A percentile compares a stretch with the other conserved stretches of the same genome.
Conservation (phyloP, 2,113 vertebrate species). For the Oreochromis aureus region DNA sequence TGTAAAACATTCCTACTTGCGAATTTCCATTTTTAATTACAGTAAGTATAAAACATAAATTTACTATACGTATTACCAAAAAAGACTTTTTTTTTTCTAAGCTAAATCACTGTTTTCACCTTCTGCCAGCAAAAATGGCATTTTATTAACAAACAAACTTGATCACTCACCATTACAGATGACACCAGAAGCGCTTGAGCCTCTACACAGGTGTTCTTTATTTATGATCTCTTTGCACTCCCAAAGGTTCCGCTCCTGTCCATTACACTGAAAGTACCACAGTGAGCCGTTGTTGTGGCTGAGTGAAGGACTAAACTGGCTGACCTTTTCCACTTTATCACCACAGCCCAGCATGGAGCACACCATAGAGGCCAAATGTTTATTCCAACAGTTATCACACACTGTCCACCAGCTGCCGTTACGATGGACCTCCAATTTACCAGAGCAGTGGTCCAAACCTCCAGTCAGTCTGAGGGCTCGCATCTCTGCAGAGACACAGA, state of each 20-base stretch:
- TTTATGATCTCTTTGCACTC: too few relatives aligned
- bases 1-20: too few relatives aligned
- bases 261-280: too few relatives aligned
- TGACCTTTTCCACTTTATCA: rapidly evolving
- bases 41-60: too few relatives aligned
- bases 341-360: slow-evolving; percentile 67
- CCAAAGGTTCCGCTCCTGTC: too few relatives aligned
- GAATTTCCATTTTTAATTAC: too few relatives aligned
- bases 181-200: slow-evolving; percentile 40
- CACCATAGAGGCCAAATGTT: slow-evolving; percentile 10
- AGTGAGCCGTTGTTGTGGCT: not conserved
- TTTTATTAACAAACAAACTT: too few relatives aligned
- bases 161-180: slow-evolving; percentile 28
- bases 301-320: slow-evolving; percentile 14
- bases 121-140: too few relatives aligned
- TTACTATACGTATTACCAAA: too few relatives aligned
- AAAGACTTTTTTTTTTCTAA: too few relatives aligned
- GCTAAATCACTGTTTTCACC: too few relatives aligned
- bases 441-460: slow-evolving; percentile 66
- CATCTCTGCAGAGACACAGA: slow-evolving; percentile 49
- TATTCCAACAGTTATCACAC: slow-evolving; percentile 54
- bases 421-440: slow-evolving; percentile 68
- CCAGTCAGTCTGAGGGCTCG: slow-evolving; percentile 60
- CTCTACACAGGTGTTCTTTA: rapidly evolving
- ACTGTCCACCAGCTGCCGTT: slow-evolving; percentile 68